Conservation (phyloP, 2,797 vertebrate genomes). For the Halcyon chelicuti region DNA sequence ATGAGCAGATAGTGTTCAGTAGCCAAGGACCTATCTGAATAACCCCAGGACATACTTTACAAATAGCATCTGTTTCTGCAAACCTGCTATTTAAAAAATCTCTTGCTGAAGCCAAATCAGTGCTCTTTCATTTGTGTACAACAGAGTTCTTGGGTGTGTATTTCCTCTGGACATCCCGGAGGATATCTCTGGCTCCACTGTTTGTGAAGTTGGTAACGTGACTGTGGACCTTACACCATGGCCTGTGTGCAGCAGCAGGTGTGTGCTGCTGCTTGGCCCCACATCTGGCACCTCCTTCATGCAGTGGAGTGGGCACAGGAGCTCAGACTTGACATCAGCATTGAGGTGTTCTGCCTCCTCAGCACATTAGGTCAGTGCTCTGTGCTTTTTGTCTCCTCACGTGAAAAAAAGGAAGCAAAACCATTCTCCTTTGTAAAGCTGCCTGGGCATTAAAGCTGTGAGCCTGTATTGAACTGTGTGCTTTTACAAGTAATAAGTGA, state of each 20-base stretch:
- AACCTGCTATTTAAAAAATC: constrained; percentile 41
- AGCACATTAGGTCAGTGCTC: not conserved
- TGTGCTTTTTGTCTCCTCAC: not conserved
- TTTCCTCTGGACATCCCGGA: constrained; percentile 64
- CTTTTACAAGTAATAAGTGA: not conserved
- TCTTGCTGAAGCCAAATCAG: constrained; percentile 24
- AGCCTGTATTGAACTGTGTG: not conserved
- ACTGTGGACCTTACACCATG: not conserved
- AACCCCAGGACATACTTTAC: not conserved
- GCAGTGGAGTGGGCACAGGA: not conserved
- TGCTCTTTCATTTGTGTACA: constrained; percentile 47
- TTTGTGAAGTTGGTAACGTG: constrained; percentile 3
- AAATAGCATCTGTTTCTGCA: constrained; percentile 52
- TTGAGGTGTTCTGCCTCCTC: not conserved
- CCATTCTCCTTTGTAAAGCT: not conserved
- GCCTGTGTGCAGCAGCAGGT: not conserved
- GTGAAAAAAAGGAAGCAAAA: not conserved
- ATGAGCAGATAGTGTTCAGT: not conserved
- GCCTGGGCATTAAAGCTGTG: not conserved
- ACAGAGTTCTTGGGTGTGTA: constrained; percentile 63
- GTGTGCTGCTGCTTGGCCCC: not conserved
- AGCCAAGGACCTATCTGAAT: constrained; percentile 4
- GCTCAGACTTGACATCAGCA: not conserved
- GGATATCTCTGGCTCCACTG: constrained; percentile 51
- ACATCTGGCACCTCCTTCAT: not conserved